Conservation (phyloP, 2,888 invertebrate species). For the Drosophila pegasa region DNA sequence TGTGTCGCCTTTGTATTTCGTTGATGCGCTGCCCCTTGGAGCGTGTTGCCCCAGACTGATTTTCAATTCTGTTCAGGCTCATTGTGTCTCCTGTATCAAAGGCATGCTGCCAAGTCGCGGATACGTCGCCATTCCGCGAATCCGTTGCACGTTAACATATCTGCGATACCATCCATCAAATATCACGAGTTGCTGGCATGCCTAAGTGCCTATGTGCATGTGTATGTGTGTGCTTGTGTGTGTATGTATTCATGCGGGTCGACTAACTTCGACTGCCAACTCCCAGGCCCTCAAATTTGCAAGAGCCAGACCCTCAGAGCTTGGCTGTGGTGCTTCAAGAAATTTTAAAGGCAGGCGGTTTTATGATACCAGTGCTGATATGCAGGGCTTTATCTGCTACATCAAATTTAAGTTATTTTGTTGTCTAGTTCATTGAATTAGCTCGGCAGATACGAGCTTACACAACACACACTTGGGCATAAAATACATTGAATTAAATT, state of each 20-base stretch:
- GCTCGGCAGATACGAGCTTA: slow-evolving; percentile 27
- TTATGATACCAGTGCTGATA: slow-evolving; percentile 17
- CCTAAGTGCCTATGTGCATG: slow-evolving; percentile 11
- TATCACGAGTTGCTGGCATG: slow-evolving; percentile 50
- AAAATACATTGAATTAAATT: slow-evolving; percentile 75
- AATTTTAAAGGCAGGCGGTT: slow-evolving; percentile 53
- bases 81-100: slow-evolving; percentile 58
- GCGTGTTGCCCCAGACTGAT: slow-evolving; percentile 14
- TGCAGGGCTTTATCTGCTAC: slow-evolving; percentile 30
- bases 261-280: slow-evolving; percentile 38
- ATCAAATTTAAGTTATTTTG: slow-evolving; percentile 68
- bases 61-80: slow-evolving; percentile 42
- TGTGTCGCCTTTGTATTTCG: neutral
- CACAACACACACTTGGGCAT: slow-evolving; percentile 11
- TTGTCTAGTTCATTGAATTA: slow-evolving; percentile 74
- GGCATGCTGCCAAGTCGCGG: slow-evolving; percentile 38
- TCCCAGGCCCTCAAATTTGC: slow-evolving; percentile 62
- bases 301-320: slow-evolving; percentile 22
- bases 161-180: slow-evolving; percentile 78
- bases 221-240: slow-evolving; percentile 11
- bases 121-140: slow-evolving; percentile 55
- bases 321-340: slow-evolving; percentile 37
- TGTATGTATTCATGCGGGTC: slow-evolving; percentile 27
- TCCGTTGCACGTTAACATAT: slow-evolving; percentile 69
- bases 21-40: neutral